Percentiles rank a stretch among this genome's conserved stretches.
phyloP scores from a whole-genome alignment of 2,113 vertebrate species.

The Varanus salvator region DNA sequence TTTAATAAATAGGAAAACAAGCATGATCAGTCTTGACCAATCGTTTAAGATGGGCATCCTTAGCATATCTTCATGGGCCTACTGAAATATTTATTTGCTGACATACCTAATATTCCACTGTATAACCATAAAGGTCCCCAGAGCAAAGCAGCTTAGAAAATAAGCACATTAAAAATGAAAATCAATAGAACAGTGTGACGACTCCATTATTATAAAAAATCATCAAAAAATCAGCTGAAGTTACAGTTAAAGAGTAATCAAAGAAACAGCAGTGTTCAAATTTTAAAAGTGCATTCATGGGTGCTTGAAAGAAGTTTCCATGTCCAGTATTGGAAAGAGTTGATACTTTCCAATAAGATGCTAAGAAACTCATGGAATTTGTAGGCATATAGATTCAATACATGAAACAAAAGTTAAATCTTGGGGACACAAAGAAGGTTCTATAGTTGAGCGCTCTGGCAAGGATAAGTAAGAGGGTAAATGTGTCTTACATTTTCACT shows the following conservation, averaged over 20 bases:
- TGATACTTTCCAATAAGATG: neutral
- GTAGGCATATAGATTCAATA: neutral
- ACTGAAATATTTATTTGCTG: neutral
- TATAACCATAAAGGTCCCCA: neutral
- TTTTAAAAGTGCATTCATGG: neutral
- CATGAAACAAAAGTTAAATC: neutral
- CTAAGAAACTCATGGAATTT: neutral
- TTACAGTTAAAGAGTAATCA: neutral
- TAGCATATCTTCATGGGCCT: neutral
- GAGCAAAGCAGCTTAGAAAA: neutral
- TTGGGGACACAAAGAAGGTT: neutral
- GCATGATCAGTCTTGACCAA: neutral
- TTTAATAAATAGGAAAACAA: neutral
- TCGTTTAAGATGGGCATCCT: neutral
- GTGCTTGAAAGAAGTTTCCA: neutral
- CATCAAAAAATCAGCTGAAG: neutral
- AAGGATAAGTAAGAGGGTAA: neutral
- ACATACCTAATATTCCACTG: neutral
- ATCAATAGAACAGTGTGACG: neutral
- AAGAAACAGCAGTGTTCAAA: neutral
- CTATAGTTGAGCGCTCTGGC: too few species aligned
- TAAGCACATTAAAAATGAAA: neutral
- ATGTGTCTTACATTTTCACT: too few species aligned
- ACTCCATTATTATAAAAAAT: neutral
- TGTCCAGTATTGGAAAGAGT: neutral